Percentiles rank a stretch among this genome's conserved stretches.
Conservation (phyloP, 2,888 invertebrate genomes). For the Drosophila aldrichi region DNA sequence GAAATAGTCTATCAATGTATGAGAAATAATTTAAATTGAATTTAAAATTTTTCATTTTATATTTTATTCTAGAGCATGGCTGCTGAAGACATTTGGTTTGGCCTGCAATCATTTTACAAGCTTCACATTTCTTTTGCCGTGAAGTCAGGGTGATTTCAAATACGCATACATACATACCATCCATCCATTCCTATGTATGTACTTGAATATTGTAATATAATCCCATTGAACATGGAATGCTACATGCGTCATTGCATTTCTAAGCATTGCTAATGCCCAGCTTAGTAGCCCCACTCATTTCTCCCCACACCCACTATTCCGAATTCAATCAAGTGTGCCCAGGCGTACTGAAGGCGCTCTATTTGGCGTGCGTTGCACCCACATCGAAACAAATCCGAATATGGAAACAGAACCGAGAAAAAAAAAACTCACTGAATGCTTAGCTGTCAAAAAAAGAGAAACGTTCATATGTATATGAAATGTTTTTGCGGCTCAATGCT, state of each 20-base stretch:
- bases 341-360: constrained; percentile 45
- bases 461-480: constrained; percentile 47
- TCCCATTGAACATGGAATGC: constrained; percentile 40
- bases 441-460: constrained; percentile 64
- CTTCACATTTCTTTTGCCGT: neutral
- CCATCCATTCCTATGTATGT: neutral
- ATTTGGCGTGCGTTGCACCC: constrained; percentile 55
- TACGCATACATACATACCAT: neutral
- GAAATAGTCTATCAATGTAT: neutral
- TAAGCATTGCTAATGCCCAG: constrained; percentile 60
- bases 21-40: neutral
- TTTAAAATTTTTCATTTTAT: neutral
- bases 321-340: constrained; percentile 48
- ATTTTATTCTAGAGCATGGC: neutral
- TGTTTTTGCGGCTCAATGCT: constrained; percentile 25
- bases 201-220: constrained; percentile 27
- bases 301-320: neutral
- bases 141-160: neutral
- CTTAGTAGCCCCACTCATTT: constrained; percentile 48
- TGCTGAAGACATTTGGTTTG: neutral
- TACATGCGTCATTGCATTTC: constrained; percentile 61
- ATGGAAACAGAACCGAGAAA: constrained; percentile 21
- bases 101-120: neutral
- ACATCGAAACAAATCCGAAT: constrained; percentile 31
- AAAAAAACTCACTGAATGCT: constrained; percentile 33